Base-by-base conservation (phyloP, 1,140 invertebrate genomes). In the Leptestheria dahalacensis region DNA sequence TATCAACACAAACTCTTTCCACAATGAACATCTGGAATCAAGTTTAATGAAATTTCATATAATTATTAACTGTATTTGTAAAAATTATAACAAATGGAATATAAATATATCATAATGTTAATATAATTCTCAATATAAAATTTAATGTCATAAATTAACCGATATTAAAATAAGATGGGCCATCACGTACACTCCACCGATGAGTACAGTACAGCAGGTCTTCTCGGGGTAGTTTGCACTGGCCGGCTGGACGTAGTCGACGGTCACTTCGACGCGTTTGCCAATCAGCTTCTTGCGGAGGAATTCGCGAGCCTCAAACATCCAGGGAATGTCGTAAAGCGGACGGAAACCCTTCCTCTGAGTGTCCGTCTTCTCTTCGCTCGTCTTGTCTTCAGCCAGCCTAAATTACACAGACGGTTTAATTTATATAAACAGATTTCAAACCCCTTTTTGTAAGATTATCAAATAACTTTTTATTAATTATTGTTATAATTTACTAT, bases 251-350 rank as follows among this genome's bases (percentile, higher is more conserved):
- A 95, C 87, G 69, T 99, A 99, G 73, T 99, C 97, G 28, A 97
- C 82, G 41, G 84, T 82, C 3, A 97, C 86, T 68, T 88, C 86
- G 0, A 96, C 91, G 68, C 88, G 91, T 71, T 99, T 98, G 2
- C 93, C 91, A 69, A 99, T 88, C 0, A 98, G 76, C 71, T 94
- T 93, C 68, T 97, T 97, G 26, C 97, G 79, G 2, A 99, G 74
- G 70, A 91, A 98, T 76, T 99, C 97, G 61, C 97, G 79, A 0
- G 94, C 94, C 72, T 99, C 95, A 71, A 88, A 97, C 88, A 99
- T 92, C 79, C 86, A 95, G 4, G 95, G 95, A 67, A 97, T 88
- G 67, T 99, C 95, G 70, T 98, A 99, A 0, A 99, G 78, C 1
- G 92, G 90, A 61, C 88, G 78, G 67, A 85, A 83, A 71, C 81